These are phyloP conservation scores for Epirrhoe tristata DNA, from an alignment of 2,888 invertebrate species.

Conservation along the genomic window DNA sequence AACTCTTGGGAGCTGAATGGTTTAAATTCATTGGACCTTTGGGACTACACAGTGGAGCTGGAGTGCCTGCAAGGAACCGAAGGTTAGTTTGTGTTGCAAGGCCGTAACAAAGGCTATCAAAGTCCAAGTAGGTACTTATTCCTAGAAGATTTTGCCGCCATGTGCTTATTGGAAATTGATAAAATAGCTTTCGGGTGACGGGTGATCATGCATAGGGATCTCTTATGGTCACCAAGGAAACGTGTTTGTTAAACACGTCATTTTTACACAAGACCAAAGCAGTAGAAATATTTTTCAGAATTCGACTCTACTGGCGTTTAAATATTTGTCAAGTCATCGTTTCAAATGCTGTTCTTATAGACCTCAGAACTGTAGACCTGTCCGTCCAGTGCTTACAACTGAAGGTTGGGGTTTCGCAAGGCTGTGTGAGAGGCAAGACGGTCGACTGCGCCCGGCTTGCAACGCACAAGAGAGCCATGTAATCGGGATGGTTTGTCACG, in stretches of 20 bases:
- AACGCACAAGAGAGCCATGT: constrained; percentile 63
- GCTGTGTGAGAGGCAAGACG: constrained; percentile 63
- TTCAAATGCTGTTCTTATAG: constrained; percentile 75
- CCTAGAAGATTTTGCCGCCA: neutral
- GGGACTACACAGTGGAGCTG: constrained; percentile 94
- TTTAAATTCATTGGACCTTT: constrained; percentile 90
- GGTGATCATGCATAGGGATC: too few species aligned
- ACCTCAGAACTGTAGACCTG: constrained; percentile 92
- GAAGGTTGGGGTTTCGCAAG: constrained; percentile 87
- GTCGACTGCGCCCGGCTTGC: constrained; percentile 51
- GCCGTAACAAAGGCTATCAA: neutral
- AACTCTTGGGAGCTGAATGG: constrained; percentile 84
- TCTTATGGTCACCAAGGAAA: neutral
- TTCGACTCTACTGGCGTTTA: too few species aligned
- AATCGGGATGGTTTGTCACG: constrained; percentile 57
- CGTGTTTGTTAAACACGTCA: too few species aligned
- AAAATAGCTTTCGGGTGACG: too few species aligned
- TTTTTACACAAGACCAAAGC: neutral
- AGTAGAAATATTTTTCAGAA: neutral
- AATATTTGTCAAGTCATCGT: neutral
- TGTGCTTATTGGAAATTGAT: neutral
- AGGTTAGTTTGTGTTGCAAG: constrained; percentile 82
- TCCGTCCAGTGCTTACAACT: constrained; percentile 89
- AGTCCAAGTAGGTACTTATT: neutral
- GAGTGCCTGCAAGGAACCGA: constrained; percentile 91